Evolutionary conservation across 2,888 invertebrate genomes (phyloP).

Genomic region (Andrena trimmerana): DNA sequence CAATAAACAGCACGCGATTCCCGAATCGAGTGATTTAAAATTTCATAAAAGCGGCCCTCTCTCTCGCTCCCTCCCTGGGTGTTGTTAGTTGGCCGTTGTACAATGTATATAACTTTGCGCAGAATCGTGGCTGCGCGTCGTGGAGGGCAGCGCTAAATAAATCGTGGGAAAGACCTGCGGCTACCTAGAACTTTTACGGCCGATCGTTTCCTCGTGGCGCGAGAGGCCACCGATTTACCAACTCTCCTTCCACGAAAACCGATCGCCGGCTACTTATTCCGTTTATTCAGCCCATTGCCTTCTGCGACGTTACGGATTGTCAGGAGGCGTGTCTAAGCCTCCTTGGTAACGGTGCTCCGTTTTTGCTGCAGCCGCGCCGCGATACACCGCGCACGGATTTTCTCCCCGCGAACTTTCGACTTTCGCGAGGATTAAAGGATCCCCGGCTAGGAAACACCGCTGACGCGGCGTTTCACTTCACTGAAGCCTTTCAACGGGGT

Average conservation of each 20-base stretch:
- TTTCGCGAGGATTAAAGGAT: slow-evolving; percentile 28
- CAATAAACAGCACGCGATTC: slow-evolving; percentile 74
- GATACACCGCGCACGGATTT: slow-evolving; percentile 24
- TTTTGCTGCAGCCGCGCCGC: slow-evolving; percentile 21
- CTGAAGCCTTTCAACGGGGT: not conserved
- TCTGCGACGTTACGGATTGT: slow-evolving; percentile 47
- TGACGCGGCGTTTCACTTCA: slow-evolving; percentile 33
- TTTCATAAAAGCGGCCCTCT: slow-evolving; percentile 69
- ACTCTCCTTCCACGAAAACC: slow-evolving; percentile 66
- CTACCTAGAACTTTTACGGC: slow-evolving; percentile 63
- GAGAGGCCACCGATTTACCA: slow-evolving; percentile 57
- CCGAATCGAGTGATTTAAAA: slow-evolving; percentile 75
- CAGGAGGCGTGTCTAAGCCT: slow-evolving; percentile 37
- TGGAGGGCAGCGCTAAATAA: slow-evolving; percentile 68
- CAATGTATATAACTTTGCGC: slow-evolving; percentile 61
- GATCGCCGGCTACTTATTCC: slow-evolving; percentile 56
- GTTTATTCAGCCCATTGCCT: slow-evolving; percentile 54
- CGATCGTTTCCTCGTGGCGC: slow-evolving; percentile 55
- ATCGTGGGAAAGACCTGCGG: slow-evolving; percentile 71
- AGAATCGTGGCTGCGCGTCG: not conserved
- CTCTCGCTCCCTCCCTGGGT: not conserved
- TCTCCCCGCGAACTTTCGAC: slow-evolving; percentile 31
- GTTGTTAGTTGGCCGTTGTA: slow-evolving; percentile 21
- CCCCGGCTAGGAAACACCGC: slow-evolving; percentile 20
- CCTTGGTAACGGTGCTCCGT: slow-evolving; percentile 41